A percentile compares a stretch with the other conserved stretches of the same genome.
Conservation (phyloP, 92 coral and sea anemone genomes). For the Heteractis magnifica region DNA sequence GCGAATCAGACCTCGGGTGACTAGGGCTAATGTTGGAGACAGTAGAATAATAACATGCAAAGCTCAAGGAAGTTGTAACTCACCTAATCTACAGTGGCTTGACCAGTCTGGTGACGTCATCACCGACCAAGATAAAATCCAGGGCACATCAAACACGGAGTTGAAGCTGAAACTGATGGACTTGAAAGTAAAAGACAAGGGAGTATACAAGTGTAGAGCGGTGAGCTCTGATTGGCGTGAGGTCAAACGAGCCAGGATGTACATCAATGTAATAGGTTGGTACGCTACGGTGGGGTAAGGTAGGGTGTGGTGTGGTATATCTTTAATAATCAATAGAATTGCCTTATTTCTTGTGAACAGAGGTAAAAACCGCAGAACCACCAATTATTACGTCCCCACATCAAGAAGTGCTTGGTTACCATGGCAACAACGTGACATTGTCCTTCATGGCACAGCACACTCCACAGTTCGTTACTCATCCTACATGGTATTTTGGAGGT, state of each 20-base stretch:
- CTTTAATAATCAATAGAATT: not conserved
- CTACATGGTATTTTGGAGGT: not conserved
- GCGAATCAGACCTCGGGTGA: not conserved
- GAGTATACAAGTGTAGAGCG: not conserved
- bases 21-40: not conserved
- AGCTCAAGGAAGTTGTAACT: not conserved
- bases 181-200: not conserved
- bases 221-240: not conserved
- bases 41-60: not conserved
- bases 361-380: not conserved
- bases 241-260: not conserved
- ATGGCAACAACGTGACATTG: constrained; percentile 57
- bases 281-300: not conserved
- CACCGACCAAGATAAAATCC: not conserved
- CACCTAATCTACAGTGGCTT: not conserved
- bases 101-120: not conserved
- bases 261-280: not conserved
- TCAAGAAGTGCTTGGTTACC: constrained; percentile 49
- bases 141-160: not conserved
- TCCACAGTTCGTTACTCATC: not conserved
- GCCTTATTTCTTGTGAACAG: not conserved
- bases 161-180: not conserved
- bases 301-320: not conserved
- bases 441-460: constrained; percentile 45
- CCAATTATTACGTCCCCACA: constrained; percentile 38